Percentiles rank a stretch among this genome's conserved stretches.
These are phyloP conservation scores for Isichthys henryi DNA, from an alignment of 2,113 vertebrate species.

Conservation along the genomic window DNA sequence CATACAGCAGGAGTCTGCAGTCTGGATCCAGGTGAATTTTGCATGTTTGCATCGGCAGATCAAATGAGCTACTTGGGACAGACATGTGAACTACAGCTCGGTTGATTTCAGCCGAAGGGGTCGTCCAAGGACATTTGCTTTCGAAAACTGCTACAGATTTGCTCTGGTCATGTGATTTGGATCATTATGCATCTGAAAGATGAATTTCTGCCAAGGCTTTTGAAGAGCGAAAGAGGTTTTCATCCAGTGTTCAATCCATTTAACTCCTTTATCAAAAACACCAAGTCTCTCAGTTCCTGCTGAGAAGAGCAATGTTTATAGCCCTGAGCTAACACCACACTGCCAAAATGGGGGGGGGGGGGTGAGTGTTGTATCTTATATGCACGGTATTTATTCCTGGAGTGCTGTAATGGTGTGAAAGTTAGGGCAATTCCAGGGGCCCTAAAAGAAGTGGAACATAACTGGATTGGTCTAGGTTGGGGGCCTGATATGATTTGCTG, in stretches of 20 bases:
- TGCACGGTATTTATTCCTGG: background rate
- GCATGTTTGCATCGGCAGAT: background rate
- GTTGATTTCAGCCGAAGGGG: background rate
- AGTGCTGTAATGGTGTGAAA: background rate
- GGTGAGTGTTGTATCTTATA: background rate
- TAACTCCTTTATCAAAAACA: background rate
- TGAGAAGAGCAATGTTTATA: background rate
- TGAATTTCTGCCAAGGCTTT: background rate
- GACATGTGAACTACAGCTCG: background rate
- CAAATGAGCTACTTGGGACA: background rate
- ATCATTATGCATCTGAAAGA: background rate
- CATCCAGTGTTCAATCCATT: background rate
- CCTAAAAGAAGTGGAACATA: background rate
- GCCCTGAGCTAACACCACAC: background rate
- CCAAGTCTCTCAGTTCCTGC: background rate
- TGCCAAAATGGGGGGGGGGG: background rate
- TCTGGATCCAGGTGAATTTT: background rate
- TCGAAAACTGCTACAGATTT: background rate
- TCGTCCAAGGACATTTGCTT: background rate
- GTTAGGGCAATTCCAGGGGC: background rate
- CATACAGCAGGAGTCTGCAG: background rate
- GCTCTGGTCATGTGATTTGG: background rate
- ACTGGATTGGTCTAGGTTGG: background rate
- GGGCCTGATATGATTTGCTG: background rate
- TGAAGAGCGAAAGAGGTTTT: background rate